A percentile compares a stretch with the other conserved stretches of the same genome.
These are phyloP conservation scores for Acrobasis suavella DNA, from an alignment of 2,888 invertebrate species.

Conservation along the genomic window DNA sequence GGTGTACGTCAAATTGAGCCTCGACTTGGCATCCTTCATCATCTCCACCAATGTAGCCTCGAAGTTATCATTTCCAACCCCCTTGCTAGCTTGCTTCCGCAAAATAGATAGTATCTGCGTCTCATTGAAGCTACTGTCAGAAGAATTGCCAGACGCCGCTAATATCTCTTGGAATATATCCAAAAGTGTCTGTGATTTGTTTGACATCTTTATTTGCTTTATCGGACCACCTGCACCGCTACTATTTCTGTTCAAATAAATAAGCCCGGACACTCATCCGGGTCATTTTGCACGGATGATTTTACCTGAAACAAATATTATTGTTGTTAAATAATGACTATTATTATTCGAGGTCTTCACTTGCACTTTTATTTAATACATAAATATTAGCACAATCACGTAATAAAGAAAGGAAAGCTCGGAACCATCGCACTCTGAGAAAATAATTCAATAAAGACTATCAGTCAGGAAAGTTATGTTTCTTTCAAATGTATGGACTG, in stretches of 20 bases:
- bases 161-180: conserved; percentile 74
- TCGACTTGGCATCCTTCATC: conserved; percentile 63
- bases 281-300: background rate
- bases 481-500: no score
- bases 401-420: no score
- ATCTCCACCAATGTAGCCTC: conserved; percentile 62
- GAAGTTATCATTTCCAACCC: conserved; percentile 53
- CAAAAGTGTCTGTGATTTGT: conserved; percentile 65
- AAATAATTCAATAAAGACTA: no score
- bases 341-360: no score
- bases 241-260: conserved; percentile 18
- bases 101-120: conserved; percentile 64
- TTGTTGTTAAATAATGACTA: no score
- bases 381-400: no score
- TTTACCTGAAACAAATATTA: conserved; percentile 17
- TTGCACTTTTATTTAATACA: no score
- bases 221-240: conserved; percentile 23
- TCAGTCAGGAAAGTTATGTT: no score
- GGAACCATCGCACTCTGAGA: no score
- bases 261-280: conserved; percentile 9
- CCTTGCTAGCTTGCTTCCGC: conserved; percentile 59
- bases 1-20: conserved; percentile 54
- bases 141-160: conserved; percentile 69
- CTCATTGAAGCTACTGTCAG: conserved; percentile 62
- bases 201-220: conserved; percentile 55